Base-by-base conservation (phyloP, 2,888 invertebrate species). In the Rhimphoctona megacephalus region DNA sequence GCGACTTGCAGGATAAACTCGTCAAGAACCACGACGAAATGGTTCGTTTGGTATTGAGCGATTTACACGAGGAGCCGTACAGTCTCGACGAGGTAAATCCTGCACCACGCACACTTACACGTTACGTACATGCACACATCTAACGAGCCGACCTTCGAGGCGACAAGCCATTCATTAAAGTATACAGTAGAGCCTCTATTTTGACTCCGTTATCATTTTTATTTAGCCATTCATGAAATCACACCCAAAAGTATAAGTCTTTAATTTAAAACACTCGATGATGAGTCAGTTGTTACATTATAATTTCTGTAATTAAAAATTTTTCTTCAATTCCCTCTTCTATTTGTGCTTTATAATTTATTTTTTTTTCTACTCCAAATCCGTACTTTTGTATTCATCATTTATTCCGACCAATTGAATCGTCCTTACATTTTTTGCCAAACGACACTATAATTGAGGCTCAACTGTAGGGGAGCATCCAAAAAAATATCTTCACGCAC, bases 1-100 rank as follows among this genome's bases (percentile, higher is more conserved):
- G 96, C 73, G 96, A 98, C 90, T 94, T 98, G 30, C 98, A 99
- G 94, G 95, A 95, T 83, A 94, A 94, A 30, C 95, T 98, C 25
- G 95, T 95, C 14, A 95, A 96, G 87, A 95, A 95, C 76, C 70
- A 79, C 82, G 95, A 95, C 52, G 96, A 97, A 88, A 97, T 98
- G 96, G 95, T 96, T 83, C 91, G 94, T n/a, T 92, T 97, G 54
- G 97, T 97, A 0, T 92, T 95, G 74, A 94, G 96, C 85, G 94
- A 95, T 87, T 94, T 98, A 67, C 96, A 96, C 85, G 95, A 96
- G 90, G 95, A 96, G 74, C 94, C 96, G 0, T 98, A 98, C 91
- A 95, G 95, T 39, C 96, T 96, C 90, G 93, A 95, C 8, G 97
- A 98, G 95, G 95, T 98, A 91, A 82, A 82, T 57, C 77, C 69